Evolutionary conservation across 2,797 vertebrate species (phyloP).

Genomic region (Sparus aurata): DNA sequence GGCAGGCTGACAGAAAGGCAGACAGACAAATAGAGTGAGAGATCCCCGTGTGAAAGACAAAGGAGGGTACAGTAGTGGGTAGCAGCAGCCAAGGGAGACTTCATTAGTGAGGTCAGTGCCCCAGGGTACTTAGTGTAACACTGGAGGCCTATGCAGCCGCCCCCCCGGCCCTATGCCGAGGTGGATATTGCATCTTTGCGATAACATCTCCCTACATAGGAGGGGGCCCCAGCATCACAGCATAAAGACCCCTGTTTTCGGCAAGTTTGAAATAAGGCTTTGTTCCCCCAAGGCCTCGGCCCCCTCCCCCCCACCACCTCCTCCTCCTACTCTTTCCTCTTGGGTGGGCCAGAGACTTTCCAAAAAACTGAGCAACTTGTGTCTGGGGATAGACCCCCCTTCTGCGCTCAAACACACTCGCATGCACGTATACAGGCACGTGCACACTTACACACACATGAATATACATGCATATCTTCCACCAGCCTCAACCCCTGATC

Average conservation of each 20-base stretch:
- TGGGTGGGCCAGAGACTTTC: conserved; percentile 85
- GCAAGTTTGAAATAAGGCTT: conserved; percentile 87
- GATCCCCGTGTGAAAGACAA: conserved; percentile 80
- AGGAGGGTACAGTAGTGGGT: conserved; percentile 82
- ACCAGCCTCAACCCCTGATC: conserved; percentile 63
- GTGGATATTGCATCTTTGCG: conserved; percentile 88
- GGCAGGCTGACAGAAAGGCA: conserved; percentile 66
- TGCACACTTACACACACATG: conserved; percentile 53
- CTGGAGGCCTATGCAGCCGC: conserved; percentile 82
- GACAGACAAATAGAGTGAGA: conserved; percentile 75
- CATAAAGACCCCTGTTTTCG: conserved; percentile 87
- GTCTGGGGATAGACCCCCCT: conserved; percentile 79
- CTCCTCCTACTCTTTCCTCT: conserved; percentile 83
- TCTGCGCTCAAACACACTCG: conserved; percentile 57
- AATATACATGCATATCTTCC: conserved; percentile 58
- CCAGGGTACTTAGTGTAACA: conserved; percentile 83
- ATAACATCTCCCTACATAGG: conserved; percentile 86
- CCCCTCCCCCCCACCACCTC: conserved; percentile 67
- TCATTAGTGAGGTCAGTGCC: conserved; percentile 85
- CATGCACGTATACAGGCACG: conserved; percentile 54
- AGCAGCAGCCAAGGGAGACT: conserved; percentile 80
- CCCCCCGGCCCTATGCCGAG: conserved; percentile 72
- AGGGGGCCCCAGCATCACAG: conserved; percentile 81
- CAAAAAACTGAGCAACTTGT: conserved; percentile 87
- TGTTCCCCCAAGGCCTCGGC: conserved; percentile 79